These are phyloP conservation scores for Gallirallus australis DNA, from an alignment of 2,797 vertebrate genomes.

Conservation along the genomic window DNA sequence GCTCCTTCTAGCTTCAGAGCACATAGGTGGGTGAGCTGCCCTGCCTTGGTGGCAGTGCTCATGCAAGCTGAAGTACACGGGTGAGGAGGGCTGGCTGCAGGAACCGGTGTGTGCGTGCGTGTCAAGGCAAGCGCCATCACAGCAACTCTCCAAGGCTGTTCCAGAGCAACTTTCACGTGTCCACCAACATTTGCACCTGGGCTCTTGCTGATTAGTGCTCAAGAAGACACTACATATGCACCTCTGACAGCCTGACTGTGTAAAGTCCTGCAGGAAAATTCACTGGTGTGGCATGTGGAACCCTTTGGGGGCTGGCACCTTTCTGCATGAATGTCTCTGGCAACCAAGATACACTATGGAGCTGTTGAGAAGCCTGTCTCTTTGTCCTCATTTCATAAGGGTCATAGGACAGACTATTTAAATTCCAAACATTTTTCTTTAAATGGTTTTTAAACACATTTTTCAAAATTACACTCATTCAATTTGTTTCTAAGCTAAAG, in stretches of 20 bases:
- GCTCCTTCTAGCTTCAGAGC: background rate
- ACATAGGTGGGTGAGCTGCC: background rate
- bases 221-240: accelerated
- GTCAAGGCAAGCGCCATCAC: background rate
- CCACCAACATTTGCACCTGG: background rate
- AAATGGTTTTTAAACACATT: background rate
- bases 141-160: background rate
- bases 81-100: background rate
- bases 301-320: background rate
- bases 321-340: background rate
- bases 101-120: background rate
- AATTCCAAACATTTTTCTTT: background rate
- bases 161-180: background rate
- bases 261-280: background rate
- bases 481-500: background rate
- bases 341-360: background rate
- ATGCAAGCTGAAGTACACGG: background rate
- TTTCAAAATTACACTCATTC: background rate
- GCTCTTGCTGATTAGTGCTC: background rate
- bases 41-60: background rate
- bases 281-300: background rate
- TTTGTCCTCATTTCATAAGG: background rate
- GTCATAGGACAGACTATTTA: background rate
- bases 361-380: background rate
- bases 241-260: background rate